These are phyloP conservation scores for Platycercus adscitus DNA, from an alignment of 2,113 vertebrate genomes.

Conservation along the genomic window DNA sequence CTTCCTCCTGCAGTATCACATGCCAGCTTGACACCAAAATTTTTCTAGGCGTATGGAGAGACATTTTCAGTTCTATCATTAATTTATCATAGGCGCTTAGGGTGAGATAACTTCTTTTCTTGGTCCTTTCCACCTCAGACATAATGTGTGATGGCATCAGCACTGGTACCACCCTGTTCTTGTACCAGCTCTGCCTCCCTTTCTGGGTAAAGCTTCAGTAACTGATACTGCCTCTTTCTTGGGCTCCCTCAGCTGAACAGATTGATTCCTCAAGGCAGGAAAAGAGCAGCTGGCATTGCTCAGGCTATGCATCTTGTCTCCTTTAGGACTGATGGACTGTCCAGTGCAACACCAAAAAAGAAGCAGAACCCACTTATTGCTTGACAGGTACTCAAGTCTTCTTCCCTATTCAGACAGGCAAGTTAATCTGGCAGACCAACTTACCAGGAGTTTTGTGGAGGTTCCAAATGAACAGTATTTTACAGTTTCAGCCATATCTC, in stretches of 20 bases:
- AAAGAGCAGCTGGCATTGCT: neutral
- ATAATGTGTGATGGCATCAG: neutral
- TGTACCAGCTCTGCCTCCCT: neutral
- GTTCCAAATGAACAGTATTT: neutral
- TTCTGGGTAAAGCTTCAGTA: neutral
- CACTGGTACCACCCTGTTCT: neutral
- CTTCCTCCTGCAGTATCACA: neutral
- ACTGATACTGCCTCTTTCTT: neutral
- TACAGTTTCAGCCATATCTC: neutral
- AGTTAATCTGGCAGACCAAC: neutral
- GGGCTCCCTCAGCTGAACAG: neutral
- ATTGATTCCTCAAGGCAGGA: neutral
- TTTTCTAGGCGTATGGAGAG: neutral
- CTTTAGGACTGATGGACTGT: neutral
- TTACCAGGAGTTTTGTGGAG: neutral
- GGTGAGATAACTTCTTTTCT: neutral
- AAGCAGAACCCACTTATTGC: neutral
- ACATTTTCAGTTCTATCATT: neutral
- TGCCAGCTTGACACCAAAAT: neutral
- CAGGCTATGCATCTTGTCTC: neutral
- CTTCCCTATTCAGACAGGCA: neutral
- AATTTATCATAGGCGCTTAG: neutral
- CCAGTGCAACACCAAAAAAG: neutral
- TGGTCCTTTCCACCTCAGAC: neutral
- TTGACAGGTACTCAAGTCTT: neutral